Evolutionary conservation across 2,888 invertebrate genomes (phyloP), one percentile per base, ranked within the genome.

Genomic region (Anarsia innoxiella): DNA sequence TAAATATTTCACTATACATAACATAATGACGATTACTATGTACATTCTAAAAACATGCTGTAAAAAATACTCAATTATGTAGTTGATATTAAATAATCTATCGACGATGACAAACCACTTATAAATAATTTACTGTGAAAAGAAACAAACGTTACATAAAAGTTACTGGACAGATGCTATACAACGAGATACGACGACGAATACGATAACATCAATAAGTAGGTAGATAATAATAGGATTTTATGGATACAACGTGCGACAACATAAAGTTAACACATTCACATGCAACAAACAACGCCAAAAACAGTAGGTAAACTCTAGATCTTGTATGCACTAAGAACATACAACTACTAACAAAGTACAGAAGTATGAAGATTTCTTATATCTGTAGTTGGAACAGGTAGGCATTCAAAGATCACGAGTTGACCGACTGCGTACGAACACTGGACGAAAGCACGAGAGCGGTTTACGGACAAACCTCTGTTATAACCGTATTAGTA

Each of bases 401-500:
- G n/a, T n/a, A n/a, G n/a, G n/a, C n/a, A n/a, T n/a, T 5, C 19
- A 1, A 9, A 8, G 33, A 26, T 33, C 11, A 12, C n/a, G 33
- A 33, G 33, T 33, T 33, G 33, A 33, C 46, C 28, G 3, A 23
- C 30, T 47, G 49, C 34, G 31, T 27, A 41, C 40, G 34, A 29
- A 48, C 43, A 52, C 54, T 53, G 51, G 44, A 54, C 47, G 48
- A 59, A 59, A 56, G 59, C 36, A 47, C 53, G 59, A 59, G 52
- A 73, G 68, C 65, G 64, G 67, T 72, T 68, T 68, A 71, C 72
- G 77, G n/a, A 83, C 83, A 80, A 84, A 84, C 83, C 83, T 84
- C 82, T 59, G 78, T 73, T 54, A 69, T 70, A 74, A 67, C 79
- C 60, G 74, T 67, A 74, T 75, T 73, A 73, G 79, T 75, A 49